Conservation (phyloP, 2,797 vertebrate genomes). For the Pseudochaenichthys georgianus region DNA sequence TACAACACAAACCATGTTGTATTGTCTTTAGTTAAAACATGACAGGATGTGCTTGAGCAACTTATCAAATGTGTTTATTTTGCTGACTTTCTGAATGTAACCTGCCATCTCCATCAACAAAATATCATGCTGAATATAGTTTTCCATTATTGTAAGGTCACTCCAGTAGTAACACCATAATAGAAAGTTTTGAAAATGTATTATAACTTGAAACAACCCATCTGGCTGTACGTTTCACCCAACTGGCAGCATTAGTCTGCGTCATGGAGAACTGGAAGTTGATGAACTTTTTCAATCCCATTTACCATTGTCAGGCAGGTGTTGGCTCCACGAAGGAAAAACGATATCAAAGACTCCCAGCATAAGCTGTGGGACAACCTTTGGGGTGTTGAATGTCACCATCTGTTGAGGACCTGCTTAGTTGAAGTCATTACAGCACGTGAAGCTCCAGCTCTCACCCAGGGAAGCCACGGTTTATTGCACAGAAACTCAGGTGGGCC, state of each 20-base stretch:
- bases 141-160: not conserved
- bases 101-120: not conserved
- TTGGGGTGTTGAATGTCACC: conserved; percentile 81
- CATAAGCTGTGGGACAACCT: conserved; percentile 63
- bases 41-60: not conserved
- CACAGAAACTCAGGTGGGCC: conserved; percentile 71
- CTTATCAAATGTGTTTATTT: not conserved
- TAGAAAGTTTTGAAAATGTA: no score
- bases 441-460: conserved; percentile 46
- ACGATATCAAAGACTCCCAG: conserved; percentile 61
- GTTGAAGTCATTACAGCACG: conserved; percentile 66
- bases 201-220: not conserved
- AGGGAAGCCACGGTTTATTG: conserved; percentile 71
- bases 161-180: no score
- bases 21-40: not conserved
- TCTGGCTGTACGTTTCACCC: conserved; percentile 14
- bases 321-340: conserved; percentile 61
- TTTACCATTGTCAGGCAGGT: conserved; percentile 68
- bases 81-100: not conserved
- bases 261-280: conserved; percentile 32
- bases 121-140: not conserved
- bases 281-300: conserved; percentile 31
- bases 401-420: conserved; percentile 76
- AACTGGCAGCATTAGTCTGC: conserved; percentile 40
- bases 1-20: not conserved